Percentiles rank a stretch among this genome's conserved stretches.
Evolutionary conservation across 37 sponge, comb jelly and placozoan species (phyloP).

Genomic region (Petrosia ficiformis): DNA sequence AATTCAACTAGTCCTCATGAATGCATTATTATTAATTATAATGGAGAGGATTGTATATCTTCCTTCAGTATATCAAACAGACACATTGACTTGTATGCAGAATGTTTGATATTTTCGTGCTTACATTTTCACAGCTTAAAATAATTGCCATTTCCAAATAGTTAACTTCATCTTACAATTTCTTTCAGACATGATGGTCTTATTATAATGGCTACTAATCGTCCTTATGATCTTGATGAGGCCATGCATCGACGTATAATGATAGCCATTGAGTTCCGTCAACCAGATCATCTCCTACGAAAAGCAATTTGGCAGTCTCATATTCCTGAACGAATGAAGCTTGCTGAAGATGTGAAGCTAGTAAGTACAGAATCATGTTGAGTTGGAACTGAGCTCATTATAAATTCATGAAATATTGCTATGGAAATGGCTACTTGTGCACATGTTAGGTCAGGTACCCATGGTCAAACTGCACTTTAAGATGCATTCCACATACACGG

Average conservation of each 20-base stretch:
- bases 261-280: constrained; percentile 84
- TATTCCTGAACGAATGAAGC: constrained; percentile 65
- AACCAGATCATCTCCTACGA: constrained; percentile 83
- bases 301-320: constrained; percentile 83
- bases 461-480: background rate
- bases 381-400: background rate
- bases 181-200: constrained; percentile 78
- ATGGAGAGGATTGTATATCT: too few relatives aligned
- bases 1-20: too few relatives aligned
- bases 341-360: constrained; percentile 70
- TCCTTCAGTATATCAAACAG: too few relatives aligned
- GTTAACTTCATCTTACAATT: background rate
- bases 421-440: too few relatives aligned
- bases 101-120: too few relatives aligned
- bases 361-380: constrained; percentile 31
- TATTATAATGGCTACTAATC: constrained; percentile 85
- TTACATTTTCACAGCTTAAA: too few relatives aligned
- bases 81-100: too few relatives aligned
- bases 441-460: too few relatives aligned
- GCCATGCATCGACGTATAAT: constrained; percentile 85
- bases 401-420: too few relatives aligned
- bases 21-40: too few relatives aligned
- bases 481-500: background rate
- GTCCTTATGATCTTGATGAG: constrained; percentile 86
- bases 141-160: too few relatives aligned